Conservation (phyloP, 2,888 invertebrate species). For the Iphiclides podalirius region DNA sequence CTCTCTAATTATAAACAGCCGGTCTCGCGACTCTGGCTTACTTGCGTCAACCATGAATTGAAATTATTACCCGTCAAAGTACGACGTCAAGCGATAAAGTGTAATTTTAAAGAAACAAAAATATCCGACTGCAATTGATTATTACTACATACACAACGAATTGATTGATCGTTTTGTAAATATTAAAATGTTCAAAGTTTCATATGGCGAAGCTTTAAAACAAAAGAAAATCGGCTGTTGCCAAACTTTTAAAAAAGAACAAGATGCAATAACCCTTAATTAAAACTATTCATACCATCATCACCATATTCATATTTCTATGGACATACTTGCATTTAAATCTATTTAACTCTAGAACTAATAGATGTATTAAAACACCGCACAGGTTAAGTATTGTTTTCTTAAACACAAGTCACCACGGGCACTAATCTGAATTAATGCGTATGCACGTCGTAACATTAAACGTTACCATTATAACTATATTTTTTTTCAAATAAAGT, state of each 20-base stretch:
- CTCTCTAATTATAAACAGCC: constrained; percentile 10
- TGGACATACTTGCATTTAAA: no score
- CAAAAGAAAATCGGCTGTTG: no score
- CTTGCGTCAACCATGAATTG: constrained; percentile 10
- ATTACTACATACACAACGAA: no score
- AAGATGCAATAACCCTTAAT: no score
- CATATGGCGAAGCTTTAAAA: no score
- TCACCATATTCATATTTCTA: no score
- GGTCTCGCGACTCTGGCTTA: background rate
- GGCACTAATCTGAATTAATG: background rate
- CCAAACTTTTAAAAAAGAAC: no score
- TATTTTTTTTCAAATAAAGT: background rate
- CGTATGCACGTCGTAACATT: background rate
- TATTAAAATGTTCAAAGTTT: no score
- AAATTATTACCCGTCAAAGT: constrained; percentile 21
- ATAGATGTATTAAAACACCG: background rate
- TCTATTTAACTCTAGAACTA: constrained; percentile 2
- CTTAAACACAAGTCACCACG: background rate
- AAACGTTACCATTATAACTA: background rate
- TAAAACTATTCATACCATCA: no score
- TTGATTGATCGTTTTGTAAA: no score
- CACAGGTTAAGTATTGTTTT: constrained; percentile 4
- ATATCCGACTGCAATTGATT: background rate
- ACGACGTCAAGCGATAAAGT: constrained; percentile 17
- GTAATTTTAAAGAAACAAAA: constrained; percentile 3